Evolutionary conservation across 2,797 vertebrate genomes (phyloP).

Genomic region (Gouania willdenowi): DNA sequence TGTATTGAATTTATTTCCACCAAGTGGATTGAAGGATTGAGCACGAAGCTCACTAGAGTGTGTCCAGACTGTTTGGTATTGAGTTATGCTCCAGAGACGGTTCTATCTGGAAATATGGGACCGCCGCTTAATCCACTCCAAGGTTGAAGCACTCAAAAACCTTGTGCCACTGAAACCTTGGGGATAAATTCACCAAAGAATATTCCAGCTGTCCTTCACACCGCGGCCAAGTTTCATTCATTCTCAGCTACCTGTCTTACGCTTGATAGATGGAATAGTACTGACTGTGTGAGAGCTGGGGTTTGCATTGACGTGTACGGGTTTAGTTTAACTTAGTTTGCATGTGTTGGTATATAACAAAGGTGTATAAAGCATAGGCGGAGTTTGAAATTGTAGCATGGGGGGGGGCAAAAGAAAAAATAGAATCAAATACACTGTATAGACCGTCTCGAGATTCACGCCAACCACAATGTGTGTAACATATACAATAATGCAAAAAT

Average conservation of each 20-base stretch:
- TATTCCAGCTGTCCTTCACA: slow-evolving; percentile 54
- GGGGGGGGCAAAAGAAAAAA: too few relatives aligned
- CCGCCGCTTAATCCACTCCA: slow-evolving; percentile 49
- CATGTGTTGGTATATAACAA: too few relatives aligned
- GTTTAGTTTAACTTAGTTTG: too few relatives aligned
- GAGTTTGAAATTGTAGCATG: too few relatives aligned
- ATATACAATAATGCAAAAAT: too few relatives aligned
- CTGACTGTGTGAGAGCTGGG: neutral
- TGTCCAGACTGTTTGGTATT: slow-evolving; percentile 56
- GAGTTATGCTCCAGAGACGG: slow-evolving; percentile 67
- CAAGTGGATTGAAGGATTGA: slow-evolving; percentile 58
- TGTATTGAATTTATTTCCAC: slow-evolving; percentile 61
- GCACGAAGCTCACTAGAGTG: slow-evolving; percentile 51
- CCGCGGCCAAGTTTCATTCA: slow-evolving; percentile 31
- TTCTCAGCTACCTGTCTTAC: slow-evolving; percentile 9
- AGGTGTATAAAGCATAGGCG: too few relatives aligned
- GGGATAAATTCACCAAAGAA: slow-evolving; percentile 44
- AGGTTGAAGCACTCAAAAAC: slow-evolving; percentile 38
- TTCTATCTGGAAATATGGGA: slow-evolving; percentile 57
- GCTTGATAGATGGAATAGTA: neutral
- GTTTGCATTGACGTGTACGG: neutral
- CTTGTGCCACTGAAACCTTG: slow-evolving; percentile 40
- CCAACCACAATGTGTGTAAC: too few relatives aligned
- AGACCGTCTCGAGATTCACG: too few relatives aligned
- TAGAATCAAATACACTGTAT: too few relatives aligned